Base-by-base conservation (phyloP, 2,797 vertebrate species). In the Acanthopagrus latus region DNA sequence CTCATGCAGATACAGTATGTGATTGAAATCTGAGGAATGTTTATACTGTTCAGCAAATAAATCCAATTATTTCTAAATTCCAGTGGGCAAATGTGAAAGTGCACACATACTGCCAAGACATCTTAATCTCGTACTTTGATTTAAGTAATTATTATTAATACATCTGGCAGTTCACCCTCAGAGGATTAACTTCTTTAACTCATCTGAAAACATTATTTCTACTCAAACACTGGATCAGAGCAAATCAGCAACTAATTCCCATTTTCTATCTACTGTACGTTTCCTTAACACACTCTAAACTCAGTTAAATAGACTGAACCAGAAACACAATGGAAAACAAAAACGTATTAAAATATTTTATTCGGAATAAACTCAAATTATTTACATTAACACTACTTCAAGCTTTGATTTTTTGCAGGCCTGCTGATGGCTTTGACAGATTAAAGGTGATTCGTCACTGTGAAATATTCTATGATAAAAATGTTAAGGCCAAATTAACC, bases 321-420 rank as follows among this genome's bases (percentile, higher is more conserved):
- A 13, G 13, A 73, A 68, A 69, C 21, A 51, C 1, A 13, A 64
- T 38, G 33, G 33, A 2, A 38, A 9, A 38, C 7, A 38, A 38
- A 38, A 38, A 38, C 7, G 2, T 64, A 87, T 71, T 75, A 66
- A 76, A 87, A 80, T 63, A 75, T 86, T 91, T 91, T 77, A 89
- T 89, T 90, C 74, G 18, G 27, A 70, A 83, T 57, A 73, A n/a
- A 85, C 33, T 85, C 43, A 85, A 71, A 25, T 71, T 33, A 64
- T 67, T 84, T 69, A 88, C 64, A 77, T 60, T 21, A 71, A 74
- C 50, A 84, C 59, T n/a, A 66, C 66, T 78, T 85, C 65, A 88
- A 76, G 66, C 58, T 75, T 63, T 20, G 27, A 48, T 5, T 16
- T 46, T 33, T 46, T 46, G 44, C 38, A 38, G 38, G 38, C 9